A percentile compares a stretch with the other conserved stretches of the same genome.
Evolutionary conservation across 1,140 invertebrate genomes (phyloP).

Genomic region (Batillaria attramentaria): DNA sequence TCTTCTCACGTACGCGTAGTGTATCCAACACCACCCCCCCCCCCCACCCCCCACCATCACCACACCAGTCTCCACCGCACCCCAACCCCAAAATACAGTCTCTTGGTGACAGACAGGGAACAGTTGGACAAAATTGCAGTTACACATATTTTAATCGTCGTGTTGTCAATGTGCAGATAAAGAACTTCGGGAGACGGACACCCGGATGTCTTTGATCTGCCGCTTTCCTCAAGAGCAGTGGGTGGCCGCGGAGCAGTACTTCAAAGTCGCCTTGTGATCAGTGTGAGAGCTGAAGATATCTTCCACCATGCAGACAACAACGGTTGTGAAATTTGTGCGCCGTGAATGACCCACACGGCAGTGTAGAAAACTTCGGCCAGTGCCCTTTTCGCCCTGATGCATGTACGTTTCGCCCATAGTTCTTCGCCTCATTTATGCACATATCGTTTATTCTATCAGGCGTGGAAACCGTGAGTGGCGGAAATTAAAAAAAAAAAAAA

Average conservation of each 20-base stretch:
- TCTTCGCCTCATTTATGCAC: too few relatives aligned
- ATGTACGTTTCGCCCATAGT: too few relatives aligned
- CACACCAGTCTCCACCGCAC: background rate
- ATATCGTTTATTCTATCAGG: too few relatives aligned
- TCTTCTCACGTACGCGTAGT: background rate
- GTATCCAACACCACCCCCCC: background rate
- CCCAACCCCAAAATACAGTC: background rate
- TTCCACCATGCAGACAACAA: too few relatives aligned
- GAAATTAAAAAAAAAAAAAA: too few relatives aligned
- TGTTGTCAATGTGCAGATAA: slow-evolving; percentile 43
- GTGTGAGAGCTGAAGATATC: too few relatives aligned
- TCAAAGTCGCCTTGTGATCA: slow-evolving; percentile 51
- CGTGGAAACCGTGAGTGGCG: too few relatives aligned
- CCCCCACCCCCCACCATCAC: background rate
- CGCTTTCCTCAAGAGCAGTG: slow-evolving; percentile 61
- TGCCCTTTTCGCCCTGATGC: too few relatives aligned
- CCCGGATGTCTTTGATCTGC: slow-evolving; percentile 51
- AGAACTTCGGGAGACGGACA: slow-evolving; percentile 45
- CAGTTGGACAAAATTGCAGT: background rate
- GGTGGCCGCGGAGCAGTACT: slow-evolving; percentile 61
- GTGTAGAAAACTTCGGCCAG: too few relatives aligned
- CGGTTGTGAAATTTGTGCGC: too few relatives aligned
- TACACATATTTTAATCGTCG: background rate
- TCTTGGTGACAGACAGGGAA: background rate
- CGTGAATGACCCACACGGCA: too few relatives aligned